Percentiles rank a stretch among this genome's conserved stretches.
Evolutionary conservation across 2,888 invertebrate genomes (phyloP).

Genomic region (Byasa hedistus): DNA sequence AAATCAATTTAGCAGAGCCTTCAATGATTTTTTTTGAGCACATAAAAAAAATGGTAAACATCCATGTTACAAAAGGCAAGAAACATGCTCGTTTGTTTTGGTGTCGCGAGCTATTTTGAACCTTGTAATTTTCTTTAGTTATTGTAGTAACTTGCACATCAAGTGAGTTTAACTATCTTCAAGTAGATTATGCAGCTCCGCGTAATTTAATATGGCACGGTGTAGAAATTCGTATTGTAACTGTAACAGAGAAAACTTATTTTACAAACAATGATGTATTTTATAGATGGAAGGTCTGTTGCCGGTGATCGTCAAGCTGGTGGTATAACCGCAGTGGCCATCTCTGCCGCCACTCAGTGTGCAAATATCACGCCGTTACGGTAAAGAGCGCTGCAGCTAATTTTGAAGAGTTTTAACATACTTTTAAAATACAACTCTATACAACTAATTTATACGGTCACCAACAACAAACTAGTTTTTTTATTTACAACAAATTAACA

Average conservation of each 20-base stretch:
- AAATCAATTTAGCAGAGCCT: too few relatives aligned
- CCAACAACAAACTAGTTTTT: too few relatives aligned
- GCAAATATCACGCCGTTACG: too few relatives aligned
- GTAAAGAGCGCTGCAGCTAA: too few relatives aligned
- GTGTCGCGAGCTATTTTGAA: conserved; percentile 4
- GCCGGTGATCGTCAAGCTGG: too few relatives aligned
- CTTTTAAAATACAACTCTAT: too few relatives aligned
- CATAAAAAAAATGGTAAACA: conserved; percentile 17
- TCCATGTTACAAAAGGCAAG: conserved; percentile 19
- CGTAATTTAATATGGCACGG: conserved; percentile 93
- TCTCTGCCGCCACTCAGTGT: too few relatives aligned
- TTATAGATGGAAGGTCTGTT: too few relatives aligned
- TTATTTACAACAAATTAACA: too few relatives aligned
- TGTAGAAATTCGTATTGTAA: conserved; percentile 96
- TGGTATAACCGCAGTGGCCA: too few relatives aligned
- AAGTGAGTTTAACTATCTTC: conserved; percentile 75
- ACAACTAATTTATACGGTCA: too few relatives aligned
- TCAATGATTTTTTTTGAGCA: conserved; percentile 20
- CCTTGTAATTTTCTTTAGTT: conserved; percentile 1
- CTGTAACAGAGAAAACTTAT: conserved; percentile 71
- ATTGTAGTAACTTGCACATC: conserved; percentile 4
- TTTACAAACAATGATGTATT: background rate
- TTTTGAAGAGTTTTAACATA: too few relatives aligned
- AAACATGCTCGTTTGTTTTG: conserved; percentile 9
- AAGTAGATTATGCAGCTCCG: conserved; percentile 90